Evolutionary conservation across 2,797 vertebrate genomes (phyloP).

Genomic region (Chromobotia macracanthus): DNA sequence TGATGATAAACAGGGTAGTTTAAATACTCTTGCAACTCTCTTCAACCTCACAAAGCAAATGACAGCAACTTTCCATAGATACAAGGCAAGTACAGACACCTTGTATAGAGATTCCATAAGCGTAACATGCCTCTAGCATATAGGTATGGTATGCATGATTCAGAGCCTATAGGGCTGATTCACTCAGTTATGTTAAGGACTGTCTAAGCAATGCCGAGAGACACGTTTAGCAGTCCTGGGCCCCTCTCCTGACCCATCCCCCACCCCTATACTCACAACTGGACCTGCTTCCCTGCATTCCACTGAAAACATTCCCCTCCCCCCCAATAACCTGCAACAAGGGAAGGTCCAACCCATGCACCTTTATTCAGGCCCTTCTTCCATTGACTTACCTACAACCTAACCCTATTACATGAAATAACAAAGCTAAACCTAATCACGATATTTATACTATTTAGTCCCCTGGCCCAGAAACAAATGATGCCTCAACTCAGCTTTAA

Average conservation of each 20-base stretch:
- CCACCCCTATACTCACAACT: slow-evolving; percentile 51
- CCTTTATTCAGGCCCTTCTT: slow-evolving; percentile 39
- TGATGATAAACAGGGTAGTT: background rate
- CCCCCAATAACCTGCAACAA: slow-evolving; percentile 68
- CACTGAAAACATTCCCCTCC: slow-evolving; percentile 67
- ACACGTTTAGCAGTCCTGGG: slow-evolving; percentile 49
- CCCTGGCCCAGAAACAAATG: background rate
- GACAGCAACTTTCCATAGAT: slow-evolving; percentile 8
- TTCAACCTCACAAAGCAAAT: background rate
- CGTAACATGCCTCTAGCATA: slow-evolving; percentile 18
- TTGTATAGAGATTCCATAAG: slow-evolving; percentile 18
- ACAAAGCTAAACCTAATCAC: background rate
- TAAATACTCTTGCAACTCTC: background rate
- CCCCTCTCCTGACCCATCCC: slow-evolving; percentile 52
- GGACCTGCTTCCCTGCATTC: slow-evolving; percentile 88
- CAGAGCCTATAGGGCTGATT: slow-evolving; percentile 36
- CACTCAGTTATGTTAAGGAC: slow-evolving; percentile 36
- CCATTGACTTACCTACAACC: slow-evolving; percentile 32
- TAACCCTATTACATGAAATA: background rate
- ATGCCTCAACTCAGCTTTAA: slow-evolving; percentile 19
- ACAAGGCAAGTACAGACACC: slow-evolving; percentile 42
- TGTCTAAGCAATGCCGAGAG: slow-evolving; percentile 49
- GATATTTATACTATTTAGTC: background rate
- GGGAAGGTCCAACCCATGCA: slow-evolving; percentile 70
- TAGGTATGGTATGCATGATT: slow-evolving; percentile 10